Base-by-base conservation (phyloP, 1,140 invertebrate species). In the Lepidurus arcticus region DNA sequence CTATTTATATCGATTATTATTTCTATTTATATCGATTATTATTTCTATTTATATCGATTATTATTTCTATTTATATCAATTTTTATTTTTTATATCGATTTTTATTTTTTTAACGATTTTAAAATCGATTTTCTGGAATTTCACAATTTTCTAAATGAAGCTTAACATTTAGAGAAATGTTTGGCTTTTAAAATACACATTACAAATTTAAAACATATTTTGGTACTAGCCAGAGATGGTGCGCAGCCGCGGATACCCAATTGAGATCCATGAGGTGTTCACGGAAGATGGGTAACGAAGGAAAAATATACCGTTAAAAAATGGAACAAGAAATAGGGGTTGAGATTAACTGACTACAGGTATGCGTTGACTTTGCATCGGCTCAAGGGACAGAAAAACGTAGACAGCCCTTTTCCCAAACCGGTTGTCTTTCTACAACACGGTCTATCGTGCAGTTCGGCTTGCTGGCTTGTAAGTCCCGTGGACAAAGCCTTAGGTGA, bases 371-470 rank as follows among this genome's bases (percentile, higher is more conserved):
- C 4, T 1, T 16, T 80, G 84, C 88, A 88, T 80, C 81, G 89
- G 73, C 87, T 90, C 79, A 86, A 88, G 8, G 86, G 1, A 16
- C 10, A 47, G 16, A 47, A 47, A 47, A 16, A 83, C 10, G 75
- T 82, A 4, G 53, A 26, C 7, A 24, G 13, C 75, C 82, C 7
- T 65, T 81, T 7, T 79, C 80, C 79, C 80, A 88, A 86, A 78
- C 86, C 86, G 5, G 88, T 88, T 0, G 85, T 90, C 7, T 86
- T 88, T 73, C 77, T 92, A 2, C 90, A 91, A 83, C 92, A 94
- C 81, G 92, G 92, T 9, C 82, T 93, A 0, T 83, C 92, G 0
- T 86, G 86, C 10, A 89, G 88, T 79, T 90, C 91, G 0, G 88
- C 89, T 1, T 88, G 89, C 81, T 94, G 89, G 88, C 81, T 93